A percentile compares a stretch with the other conserved stretches of the same genome.
Evolutionary conservation across 2,113 vertebrate genomes (phyloP).

Genomic region (Panthera tigris): DNA sequence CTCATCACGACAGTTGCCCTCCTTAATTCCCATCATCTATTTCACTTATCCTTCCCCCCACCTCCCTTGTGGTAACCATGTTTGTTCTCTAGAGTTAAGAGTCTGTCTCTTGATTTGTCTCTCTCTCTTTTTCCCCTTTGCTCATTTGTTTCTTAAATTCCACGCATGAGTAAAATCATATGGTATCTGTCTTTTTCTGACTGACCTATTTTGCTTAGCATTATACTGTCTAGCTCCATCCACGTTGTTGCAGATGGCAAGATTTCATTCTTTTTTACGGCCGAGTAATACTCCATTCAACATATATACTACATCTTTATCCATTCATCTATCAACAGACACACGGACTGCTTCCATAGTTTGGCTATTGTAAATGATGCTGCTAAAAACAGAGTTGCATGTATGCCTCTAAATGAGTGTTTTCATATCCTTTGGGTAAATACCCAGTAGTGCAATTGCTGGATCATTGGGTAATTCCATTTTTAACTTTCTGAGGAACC

Average conservation of each 20-base stretch:
- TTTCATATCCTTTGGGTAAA: not conserved
- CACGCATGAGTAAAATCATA: not conserved
- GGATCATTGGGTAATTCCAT: not conserved
- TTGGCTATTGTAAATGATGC: not conserved
- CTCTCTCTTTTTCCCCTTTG: not conserved
- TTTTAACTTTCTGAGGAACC: not conserved
- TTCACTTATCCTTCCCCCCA: not conserved
- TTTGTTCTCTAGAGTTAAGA: not conserved
- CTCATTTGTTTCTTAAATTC: not conserved
- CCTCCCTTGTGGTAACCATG: not conserved
- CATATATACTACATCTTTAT: not conserved
- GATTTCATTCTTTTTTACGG: not conserved
- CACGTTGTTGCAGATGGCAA: not conserved
- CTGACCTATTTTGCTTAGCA: not conserved
- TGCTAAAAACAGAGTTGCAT: not conserved
- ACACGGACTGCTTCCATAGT: not conserved
- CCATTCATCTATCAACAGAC: not conserved
- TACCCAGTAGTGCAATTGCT: not conserved
- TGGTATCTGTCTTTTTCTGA: not conserved
- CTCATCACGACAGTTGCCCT: not conserved
- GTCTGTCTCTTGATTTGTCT: not conserved
- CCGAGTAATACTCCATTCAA: not conserved
- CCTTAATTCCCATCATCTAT: not conserved
- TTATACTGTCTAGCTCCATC: not conserved
- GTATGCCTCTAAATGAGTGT: not conserved